A percentile compares a stretch with the other conserved stretches of the same genome.
phyloP scores from a whole-genome alignment of 2,797 vertebrate genomes.

The Lagorchestes hirsutus region DNA sequence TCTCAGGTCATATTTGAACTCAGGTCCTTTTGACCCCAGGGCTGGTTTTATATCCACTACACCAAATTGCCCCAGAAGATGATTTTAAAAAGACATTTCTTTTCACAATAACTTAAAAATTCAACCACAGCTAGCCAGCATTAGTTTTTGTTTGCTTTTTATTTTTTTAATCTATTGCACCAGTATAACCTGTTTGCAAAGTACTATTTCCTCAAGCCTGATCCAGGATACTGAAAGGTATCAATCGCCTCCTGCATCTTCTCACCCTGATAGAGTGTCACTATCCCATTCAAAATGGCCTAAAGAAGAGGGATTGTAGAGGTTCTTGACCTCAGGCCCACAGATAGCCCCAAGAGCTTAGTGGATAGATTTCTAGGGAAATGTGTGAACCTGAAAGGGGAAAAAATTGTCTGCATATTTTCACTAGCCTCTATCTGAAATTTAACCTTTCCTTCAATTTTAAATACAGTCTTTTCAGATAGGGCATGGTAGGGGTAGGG shows the following conservation, averaged over 20 bases:
- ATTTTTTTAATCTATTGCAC: no score
- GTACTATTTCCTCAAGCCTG: constrained; percentile 2
- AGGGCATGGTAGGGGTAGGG: neutral
- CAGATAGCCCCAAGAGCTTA: neutral
- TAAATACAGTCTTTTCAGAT: neutral
- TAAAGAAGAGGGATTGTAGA: neutral
- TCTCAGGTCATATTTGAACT: no score
- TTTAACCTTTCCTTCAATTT: neutral
- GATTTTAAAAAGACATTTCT: neutral
- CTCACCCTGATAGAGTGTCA: neutral
- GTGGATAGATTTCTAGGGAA: neutral
- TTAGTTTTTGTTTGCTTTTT: neutral
- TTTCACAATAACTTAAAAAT: constrained; percentile 26
- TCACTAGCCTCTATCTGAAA: neutral
- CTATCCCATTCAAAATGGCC: neutral
- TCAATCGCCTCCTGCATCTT: neutral
- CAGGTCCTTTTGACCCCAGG: no score
- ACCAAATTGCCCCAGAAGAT: neutral
- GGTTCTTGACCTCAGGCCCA: neutral
- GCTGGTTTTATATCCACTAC: no score
- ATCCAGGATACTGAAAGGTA: neutral
- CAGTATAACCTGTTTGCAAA: constrained; percentile 3
- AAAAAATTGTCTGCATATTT: neutral
- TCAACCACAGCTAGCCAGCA: neutral
- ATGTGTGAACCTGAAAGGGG: neutral